Evolutionary conservation across 2,797 vertebrate species (phyloP).

Genomic region (Centroberyx gerrardi): DNA sequence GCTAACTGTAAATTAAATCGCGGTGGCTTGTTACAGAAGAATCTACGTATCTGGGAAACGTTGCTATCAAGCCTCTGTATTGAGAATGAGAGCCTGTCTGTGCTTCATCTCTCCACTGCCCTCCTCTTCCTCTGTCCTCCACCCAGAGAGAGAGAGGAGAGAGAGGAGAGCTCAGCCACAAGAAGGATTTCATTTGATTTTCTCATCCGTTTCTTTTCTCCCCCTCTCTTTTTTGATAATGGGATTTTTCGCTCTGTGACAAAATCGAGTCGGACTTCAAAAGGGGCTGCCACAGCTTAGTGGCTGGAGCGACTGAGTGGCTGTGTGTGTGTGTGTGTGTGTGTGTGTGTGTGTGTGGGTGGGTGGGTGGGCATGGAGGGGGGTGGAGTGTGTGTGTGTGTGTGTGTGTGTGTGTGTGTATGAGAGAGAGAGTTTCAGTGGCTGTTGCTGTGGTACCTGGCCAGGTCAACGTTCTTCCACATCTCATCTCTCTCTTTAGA

Average conservation of each 20-base stretch:
- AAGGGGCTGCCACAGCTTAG: conserved; percentile 38
- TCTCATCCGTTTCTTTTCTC: neutral
- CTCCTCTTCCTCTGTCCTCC: neutral
- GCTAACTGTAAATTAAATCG: too few relatives aligned
- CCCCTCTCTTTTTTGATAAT: conserved; percentile 37
- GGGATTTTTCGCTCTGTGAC: conserved; percentile 55
- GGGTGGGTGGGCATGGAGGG: neutral
- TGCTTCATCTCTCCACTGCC: neutral
- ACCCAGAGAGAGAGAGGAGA: neutral
- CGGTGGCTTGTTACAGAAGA: too few relatives aligned
- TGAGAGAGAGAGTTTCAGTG: neutral
- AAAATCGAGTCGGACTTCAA: conserved; percentile 57
- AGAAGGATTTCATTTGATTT: conserved; percentile 36
- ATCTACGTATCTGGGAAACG: too few relatives aligned
- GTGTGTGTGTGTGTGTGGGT: neutral
- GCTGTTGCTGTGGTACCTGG: neutral
- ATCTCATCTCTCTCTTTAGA: too few relatives aligned
- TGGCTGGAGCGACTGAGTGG: conserved; percentile 18
- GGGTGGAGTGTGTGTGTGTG: neutral
- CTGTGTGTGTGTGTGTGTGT: conserved; percentile 15
- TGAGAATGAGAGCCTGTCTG: neutral
- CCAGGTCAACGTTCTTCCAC: too few relatives aligned
- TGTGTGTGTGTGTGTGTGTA: neutral
- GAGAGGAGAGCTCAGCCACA: neutral
- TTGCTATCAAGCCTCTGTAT: neutral